Evolutionary conservation across 2,797 vertebrate species (phyloP).

Genomic region (Vespertilio murinus): DNA sequence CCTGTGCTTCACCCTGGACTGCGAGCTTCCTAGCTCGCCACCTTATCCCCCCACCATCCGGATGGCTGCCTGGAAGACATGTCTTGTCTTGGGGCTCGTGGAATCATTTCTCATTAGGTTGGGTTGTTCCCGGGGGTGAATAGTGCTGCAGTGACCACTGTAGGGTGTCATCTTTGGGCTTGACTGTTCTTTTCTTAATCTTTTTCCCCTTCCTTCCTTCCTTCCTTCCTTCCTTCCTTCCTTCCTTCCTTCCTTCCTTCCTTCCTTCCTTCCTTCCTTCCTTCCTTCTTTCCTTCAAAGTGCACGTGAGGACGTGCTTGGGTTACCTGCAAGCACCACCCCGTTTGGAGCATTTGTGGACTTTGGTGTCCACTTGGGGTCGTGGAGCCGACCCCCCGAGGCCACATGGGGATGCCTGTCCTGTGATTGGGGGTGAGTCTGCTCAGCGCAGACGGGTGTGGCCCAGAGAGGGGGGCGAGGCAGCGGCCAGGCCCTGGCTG

Average conservation of each 20-base stretch:
- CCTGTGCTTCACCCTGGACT: not conserved
- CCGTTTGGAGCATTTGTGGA: not conserved
- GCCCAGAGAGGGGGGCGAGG: not conserved
- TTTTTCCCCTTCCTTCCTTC: too few species aligned
- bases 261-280: too few species aligned
- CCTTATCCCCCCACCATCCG: fast-evolving
- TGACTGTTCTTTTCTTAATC: too few species aligned
- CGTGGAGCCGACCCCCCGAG: not conserved
- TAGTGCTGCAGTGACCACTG: fast-evolving
- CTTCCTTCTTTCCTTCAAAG: too few species aligned
- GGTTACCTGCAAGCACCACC: not conserved
- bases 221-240: too few species aligned
- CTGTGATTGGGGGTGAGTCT: too few species aligned
- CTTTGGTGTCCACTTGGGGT: not conserved
- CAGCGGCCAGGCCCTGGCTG: not conserved
- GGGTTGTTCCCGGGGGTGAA: not conserved
- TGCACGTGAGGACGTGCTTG: not conserved
- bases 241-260: too few species aligned
- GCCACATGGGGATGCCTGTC: too few species aligned
- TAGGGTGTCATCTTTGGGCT: fast-evolving
- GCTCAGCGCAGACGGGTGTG: not conserved
- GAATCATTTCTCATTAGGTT: too few species aligned
- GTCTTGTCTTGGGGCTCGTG: not conserved
- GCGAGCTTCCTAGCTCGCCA: fast-evolving
- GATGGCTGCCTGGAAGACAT: fast-evolving